Base-by-base conservation (phyloP, 2,797 vertebrate species). In the Sebastes wilsoni region DNA sequence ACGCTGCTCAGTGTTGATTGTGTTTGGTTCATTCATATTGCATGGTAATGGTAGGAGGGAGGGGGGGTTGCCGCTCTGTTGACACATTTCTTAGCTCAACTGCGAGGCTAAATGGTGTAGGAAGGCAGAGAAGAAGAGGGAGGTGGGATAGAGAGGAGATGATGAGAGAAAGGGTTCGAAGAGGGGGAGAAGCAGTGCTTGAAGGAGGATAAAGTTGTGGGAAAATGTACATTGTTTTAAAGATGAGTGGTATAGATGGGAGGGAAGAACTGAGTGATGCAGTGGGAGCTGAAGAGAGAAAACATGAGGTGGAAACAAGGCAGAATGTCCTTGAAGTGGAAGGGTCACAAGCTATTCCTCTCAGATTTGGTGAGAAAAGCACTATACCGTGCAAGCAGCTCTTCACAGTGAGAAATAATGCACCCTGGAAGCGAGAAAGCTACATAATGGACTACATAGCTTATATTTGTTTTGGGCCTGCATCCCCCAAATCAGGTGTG, bases 11-110 rank as follows among this genome's bases (percentile, higher is more conserved):
- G 54, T 77, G 52, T 66, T 60, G 65, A 83, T 84, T 86, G 61
- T 80, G 75, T 90, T 92, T 72, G 71, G 49, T 69, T 89, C 86
- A 93, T 92, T 86, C 70, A 93, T 91, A 89, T 88, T 89, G 80
- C 80, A 91, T 87, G 69, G 36, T 66, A 77, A 62, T 61, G 74
- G 74, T 7, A 55, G 3, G 4, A 10, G 7, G 55, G 55, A 4
- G 11, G 18, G 7, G 28, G 10, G 22, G 60, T 23, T 28, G 18
- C 38, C 11, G 8, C 55, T 54, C 27, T 22, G 68, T 81, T 82
- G 81, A 87, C 79, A 12, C 12, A 32, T 72, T 85, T 70, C 23
- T 25, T 28, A 62, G 66, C 64, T 80, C 72, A 64, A 23, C 69
- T 30, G 23, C 11, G 18, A 1, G 3, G 52, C 60, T 77, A 75